These are phyloP conservation scores for Unio delphinus DNA, from an alignment of 2,888 invertebrate genomes.

Conservation along the genomic window DNA sequence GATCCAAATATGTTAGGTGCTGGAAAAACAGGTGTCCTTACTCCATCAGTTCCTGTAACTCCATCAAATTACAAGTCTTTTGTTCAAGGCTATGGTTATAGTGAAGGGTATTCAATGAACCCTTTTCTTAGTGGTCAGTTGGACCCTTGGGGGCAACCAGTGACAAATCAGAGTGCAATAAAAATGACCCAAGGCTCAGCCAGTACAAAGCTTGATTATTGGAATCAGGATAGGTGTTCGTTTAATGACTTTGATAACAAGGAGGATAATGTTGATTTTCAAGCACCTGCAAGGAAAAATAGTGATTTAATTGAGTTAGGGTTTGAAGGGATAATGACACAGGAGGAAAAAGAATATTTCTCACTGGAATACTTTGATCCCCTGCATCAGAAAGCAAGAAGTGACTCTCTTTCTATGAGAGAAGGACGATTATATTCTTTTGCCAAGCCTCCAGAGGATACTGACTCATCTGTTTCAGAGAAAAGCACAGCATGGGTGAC, in stretches of 20 bases:
- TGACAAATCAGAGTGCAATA: neutral
- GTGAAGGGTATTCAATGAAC: slow-evolving; percentile 1
- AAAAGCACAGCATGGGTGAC: slow-evolving; percentile 33
- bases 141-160: neutral
- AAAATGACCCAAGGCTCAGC: neutral
- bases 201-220: slow-evolving; percentile 27
- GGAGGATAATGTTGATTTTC: slow-evolving; percentile 9
- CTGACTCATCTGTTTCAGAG: slow-evolving; percentile 14
- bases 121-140: slow-evolving; percentile 1
- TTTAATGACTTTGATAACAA: slow-evolving; percentile 14
- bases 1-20: slow-evolving; percentile 25
- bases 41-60: slow-evolving; percentile 22
- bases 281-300: slow-evolving; percentile 24
- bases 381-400: slow-evolving; percentile 50
- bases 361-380: slow-evolving; percentile 61
- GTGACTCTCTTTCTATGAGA: slow-evolving; percentile 39
- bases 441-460: slow-evolving; percentile 37
- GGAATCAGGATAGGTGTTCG: slow-evolving; percentile 11
- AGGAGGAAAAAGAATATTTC: slow-evolving; percentile 59
- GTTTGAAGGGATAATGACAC: slow-evolving; percentile 30
- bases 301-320: slow-evolving; percentile 53
- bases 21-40: slow-evolving; percentile 9
- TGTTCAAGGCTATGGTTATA: too few species aligned
- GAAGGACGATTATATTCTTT: slow-evolving; percentile 26
- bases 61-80: slow-evolving; percentile 1